Conservation (phyloP, 2,888 invertebrate species). For the Tridacna gigas region DNA sequence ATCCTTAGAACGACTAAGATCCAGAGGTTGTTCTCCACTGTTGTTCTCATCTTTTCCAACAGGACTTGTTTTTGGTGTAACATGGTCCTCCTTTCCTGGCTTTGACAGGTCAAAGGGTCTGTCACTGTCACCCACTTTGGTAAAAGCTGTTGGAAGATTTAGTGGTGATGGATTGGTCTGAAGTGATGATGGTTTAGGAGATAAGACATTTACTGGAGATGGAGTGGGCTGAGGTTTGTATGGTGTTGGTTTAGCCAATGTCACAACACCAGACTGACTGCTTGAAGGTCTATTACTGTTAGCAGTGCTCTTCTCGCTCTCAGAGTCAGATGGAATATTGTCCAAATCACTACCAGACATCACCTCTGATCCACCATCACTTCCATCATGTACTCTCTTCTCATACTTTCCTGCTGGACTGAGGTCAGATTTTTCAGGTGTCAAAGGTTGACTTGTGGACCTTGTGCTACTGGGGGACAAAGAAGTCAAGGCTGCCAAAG, state of each 20-base stretch:
- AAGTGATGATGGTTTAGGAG: slow-evolving; percentile 38
- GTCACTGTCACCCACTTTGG: slow-evolving; percentile 52
- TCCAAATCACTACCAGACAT: slow-evolving; percentile 73
- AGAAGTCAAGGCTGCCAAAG: slow-evolving; percentile 62
- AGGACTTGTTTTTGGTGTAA: slow-evolving; percentile 48
- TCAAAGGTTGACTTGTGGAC: slow-evolving; percentile 55
- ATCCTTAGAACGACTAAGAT: slow-evolving; percentile 91
- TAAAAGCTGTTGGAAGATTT: slow-evolving; percentile 22
- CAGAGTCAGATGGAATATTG: slow-evolving; percentile 75
- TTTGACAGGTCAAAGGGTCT: slow-evolving; percentile 76
- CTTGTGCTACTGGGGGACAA: slow-evolving; percentile 50
- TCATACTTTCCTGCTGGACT: slow-evolving; percentile 57
- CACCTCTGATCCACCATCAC: slow-evolving; percentile 66
- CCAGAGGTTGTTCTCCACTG: slow-evolving; percentile 87
- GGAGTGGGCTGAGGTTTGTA: slow-evolving; percentile 30
- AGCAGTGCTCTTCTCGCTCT: slow-evolving; percentile 68
- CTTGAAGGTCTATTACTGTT: neutral
- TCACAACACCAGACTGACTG: slow-evolving; percentile 15
- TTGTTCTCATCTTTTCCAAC: slow-evolving; percentile 86
- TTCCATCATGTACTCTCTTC: slow-evolving; percentile 54
- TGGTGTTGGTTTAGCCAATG: slow-evolving; percentile 32
- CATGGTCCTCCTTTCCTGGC: slow-evolving; percentile 44
- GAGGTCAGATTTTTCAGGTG: slow-evolving; percentile 56
- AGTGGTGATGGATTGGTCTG: slow-evolving; percentile 34
- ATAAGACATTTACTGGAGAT: slow-evolving; percentile 35